These are phyloP conservation scores for Lithobius niger DNA, from an alignment of 1,140 invertebrate genomes.

Conservation along the genomic window DNA sequence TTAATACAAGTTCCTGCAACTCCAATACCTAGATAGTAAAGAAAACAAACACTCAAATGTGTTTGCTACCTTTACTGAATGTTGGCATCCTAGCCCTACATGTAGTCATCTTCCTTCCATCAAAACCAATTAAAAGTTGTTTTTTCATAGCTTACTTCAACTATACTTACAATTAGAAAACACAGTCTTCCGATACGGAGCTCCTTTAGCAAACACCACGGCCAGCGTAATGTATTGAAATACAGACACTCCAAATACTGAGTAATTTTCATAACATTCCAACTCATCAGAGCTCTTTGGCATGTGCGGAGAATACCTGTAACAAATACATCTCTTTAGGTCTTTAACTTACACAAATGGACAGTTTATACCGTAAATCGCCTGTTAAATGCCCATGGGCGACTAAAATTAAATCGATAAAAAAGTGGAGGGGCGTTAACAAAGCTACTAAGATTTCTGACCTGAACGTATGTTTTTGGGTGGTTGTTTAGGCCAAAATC, in stretches of 20 bases:
- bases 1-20: too few relatives aligned
- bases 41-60: too few relatives aligned
- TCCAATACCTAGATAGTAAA: too few relatives aligned
- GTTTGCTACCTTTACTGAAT: too few relatives aligned
- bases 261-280: slow-evolving; percentile 35
- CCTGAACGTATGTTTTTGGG: not conserved
- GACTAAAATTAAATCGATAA: not conserved
- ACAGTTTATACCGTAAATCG: too few relatives aligned
- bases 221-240: slow-evolving; percentile 50
- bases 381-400: too few relatives aligned
- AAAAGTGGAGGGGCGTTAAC: not conserved
- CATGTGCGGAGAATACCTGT: slow-evolving; percentile 22
- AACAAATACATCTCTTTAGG: too few relatives aligned
- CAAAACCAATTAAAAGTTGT: not conserved
- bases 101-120: too few relatives aligned
- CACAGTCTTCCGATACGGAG: slow-evolving; percentile 40
- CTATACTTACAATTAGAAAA: slow-evolving; percentile 38
- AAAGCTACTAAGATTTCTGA: not conserved
- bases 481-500: too few relatives aligned
- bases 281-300: slow-evolving; percentile 22
- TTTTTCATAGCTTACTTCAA: not conserved
- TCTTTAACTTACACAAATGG: too few relatives aligned
- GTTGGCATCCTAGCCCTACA: too few relatives aligned
- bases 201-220: slow-evolving; percentile 42
- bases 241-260: slow-evolving; percentile 43